phyloP scores from a whole-genome alignment of 1,140 invertebrate genomes.

The Drosophila busckii region DNA sequence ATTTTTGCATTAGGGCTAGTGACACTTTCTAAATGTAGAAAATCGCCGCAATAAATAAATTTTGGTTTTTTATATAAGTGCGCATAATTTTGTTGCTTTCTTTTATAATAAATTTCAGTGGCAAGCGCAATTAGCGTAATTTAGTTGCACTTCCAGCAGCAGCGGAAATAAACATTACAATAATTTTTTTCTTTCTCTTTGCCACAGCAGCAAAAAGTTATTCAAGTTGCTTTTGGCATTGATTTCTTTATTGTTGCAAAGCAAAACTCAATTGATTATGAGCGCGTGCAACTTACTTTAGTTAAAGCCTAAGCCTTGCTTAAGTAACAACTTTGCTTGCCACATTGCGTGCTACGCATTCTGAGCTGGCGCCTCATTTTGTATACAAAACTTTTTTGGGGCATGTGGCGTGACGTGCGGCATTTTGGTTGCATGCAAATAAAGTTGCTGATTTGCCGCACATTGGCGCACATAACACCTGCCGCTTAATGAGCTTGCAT shows the following conservation, averaged over 20 bases:
- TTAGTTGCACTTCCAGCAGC: constrained; percentile 71
- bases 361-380: constrained; percentile 8
- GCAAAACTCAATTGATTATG: too few species aligned
- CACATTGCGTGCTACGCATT: constrained; percentile 19
- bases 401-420: constrained; percentile 34
- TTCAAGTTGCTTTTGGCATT: constrained; percentile 3
- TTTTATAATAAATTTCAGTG: constrained; percentile 29
- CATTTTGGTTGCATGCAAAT: constrained; percentile 28
- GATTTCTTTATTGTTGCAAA: not conserved
- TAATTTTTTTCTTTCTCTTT: constrained; percentile 31
- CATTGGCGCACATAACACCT: constrained; percentile 34
- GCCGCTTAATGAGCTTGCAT: constrained; percentile 35
- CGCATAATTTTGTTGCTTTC: constrained; percentile 7
- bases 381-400: constrained; percentile 29
- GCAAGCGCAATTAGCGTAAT: constrained; percentile 67
- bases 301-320: too few species aligned
- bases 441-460: constrained; percentile 59
- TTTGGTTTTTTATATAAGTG: too few species aligned
- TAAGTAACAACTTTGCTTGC: too few species aligned
- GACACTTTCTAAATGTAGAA: too few species aligned
- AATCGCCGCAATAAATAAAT: too few species aligned
- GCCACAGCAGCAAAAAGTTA: not conserved
- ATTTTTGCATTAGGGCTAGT: too few species aligned
- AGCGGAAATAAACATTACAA: constrained; percentile 67
- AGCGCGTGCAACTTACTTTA: too few species aligned